Evolutionary conservation across 2,888 invertebrate species (phyloP), one percentile per base, ranked within the genome.

Genomic region (Vanessa cardui): DNA sequence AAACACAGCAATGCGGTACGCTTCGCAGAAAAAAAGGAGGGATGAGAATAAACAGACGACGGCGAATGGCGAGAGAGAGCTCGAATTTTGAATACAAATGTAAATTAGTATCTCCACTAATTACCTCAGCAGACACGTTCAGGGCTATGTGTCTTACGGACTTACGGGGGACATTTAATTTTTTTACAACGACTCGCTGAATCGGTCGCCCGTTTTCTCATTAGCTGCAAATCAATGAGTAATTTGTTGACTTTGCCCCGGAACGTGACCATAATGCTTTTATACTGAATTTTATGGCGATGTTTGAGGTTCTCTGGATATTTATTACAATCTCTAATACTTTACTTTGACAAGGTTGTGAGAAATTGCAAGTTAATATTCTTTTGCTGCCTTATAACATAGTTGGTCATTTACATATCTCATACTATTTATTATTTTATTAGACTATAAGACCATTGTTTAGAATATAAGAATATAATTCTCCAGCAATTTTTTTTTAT

Each of bases 21-120:
- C 81, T 88, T 86, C 84, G 79, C 81, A 80, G 80, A 83, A 84
- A 86, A 88, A 87, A 88, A 86, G 76, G 77, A 81, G 80, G 88
- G 90, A 88, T 90, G 92, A 92, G 86, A 92, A 92, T 90, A 92
- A 92, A 92, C 92, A 92, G 92, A 92, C 89, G 88, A 87, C 87
- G 84, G 85, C 85, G 88, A 91, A 90, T 86, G 85, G 92, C 89
- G 87, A 87, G 88, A 86, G 87, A 87, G 87, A 78, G 90, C 92
- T 91, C 91, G 93, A 93, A 93, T 93, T 92, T 93, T 93, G 92
- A 93, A 93, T 93, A 93, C 93, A 93, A 93, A 93, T 93, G 93
- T 93, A 93, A 93, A 93, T 93, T 93, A 92, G 92, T 91, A 90
- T 89, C 91, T 88, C 88, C 86, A 90, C 92, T 93, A 93, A 93